Conservation (phyloP, 1,140 invertebrate genomes). For the Temnothorax longispinosus region DNA sequence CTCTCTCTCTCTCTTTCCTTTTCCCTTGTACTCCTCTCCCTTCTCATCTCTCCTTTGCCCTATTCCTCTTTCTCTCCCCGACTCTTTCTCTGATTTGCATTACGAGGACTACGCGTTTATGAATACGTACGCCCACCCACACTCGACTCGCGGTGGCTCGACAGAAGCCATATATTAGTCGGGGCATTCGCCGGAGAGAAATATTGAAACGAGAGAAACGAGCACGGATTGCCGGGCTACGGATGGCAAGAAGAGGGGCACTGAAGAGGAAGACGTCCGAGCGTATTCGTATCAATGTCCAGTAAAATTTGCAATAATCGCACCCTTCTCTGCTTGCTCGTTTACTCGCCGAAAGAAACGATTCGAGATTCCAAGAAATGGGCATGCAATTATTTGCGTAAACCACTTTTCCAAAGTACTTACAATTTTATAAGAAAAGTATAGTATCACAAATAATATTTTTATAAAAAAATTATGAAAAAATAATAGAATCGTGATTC, state of each 20-base stretch:
- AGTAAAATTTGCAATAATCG: slow-evolving; percentile 78
- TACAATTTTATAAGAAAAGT: neutral
- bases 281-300: slow-evolving; percentile 78
- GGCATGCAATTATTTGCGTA: neutral
- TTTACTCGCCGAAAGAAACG: slow-evolving; percentile 38
- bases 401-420: neutral
- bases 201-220: slow-evolving; percentile 83
- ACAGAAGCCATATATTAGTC: slow-evolving; percentile 84
- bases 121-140: slow-evolving; percentile 76
- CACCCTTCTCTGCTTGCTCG: slow-evolving; percentile 31
- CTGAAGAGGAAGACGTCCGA: slow-evolving; percentile 77
- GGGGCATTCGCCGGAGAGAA: slow-evolving; percentile 83
- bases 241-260: slow-evolving; percentile 65
- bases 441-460: neutral
- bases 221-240: slow-evolving; percentile 56
- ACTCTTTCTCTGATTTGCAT: slow-evolving; percentile 79
- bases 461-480: neutral
- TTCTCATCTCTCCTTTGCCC: slow-evolving; percentile 19
- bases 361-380: slow-evolving; percentile 7
- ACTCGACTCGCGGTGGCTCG: slow-evolving; percentile 74
- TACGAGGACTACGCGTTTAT: slow-evolving; percentile 76
- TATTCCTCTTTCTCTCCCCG: slow-evolving; percentile 37
- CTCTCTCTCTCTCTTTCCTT: slow-evolving; percentile 13
- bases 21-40: slow-evolving; percentile 32
- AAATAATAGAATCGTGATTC: neutral